Percentiles rank a stretch among this genome's conserved stretches.
Evolutionary conservation across 2,113 vertebrate species (phyloP).

Genomic region (Cettia cetti): DNA sequence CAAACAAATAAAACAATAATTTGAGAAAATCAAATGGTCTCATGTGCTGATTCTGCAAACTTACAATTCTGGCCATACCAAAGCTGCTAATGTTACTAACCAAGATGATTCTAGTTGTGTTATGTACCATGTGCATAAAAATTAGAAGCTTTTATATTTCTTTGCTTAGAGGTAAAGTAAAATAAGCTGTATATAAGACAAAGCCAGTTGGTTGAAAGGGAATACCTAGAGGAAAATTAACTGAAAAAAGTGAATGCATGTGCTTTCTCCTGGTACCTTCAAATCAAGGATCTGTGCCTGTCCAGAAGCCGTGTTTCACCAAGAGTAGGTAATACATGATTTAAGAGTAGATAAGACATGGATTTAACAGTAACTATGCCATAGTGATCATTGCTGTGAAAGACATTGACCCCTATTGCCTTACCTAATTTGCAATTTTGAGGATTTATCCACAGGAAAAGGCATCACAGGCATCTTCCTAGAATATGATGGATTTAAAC

Average conservation of each 20-base stretch:
- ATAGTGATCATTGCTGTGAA: background rate
- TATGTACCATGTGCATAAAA: background rate
- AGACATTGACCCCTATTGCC: background rate
- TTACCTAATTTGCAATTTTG: background rate
- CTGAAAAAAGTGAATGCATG: background rate
- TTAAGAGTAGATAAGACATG: background rate
- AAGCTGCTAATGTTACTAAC: background rate
- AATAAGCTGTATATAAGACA: background rate
- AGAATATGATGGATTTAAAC: background rate
- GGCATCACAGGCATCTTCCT: background rate
- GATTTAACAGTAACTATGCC: background rate
- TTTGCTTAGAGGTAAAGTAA: background rate
- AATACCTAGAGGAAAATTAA: background rate
- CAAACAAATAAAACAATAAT: background rate
- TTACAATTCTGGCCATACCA: background rate
- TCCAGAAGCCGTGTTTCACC: background rate
- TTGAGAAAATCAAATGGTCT: background rate
- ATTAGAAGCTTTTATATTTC: background rate
- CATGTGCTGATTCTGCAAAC: background rate
- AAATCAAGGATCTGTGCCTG: background rate
- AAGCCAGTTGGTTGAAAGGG: background rate
- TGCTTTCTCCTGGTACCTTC: background rate
- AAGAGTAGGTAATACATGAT: background rate
- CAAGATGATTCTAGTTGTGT: background rate
- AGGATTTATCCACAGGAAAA: background rate